These are phyloP conservation scores for Chaetorhynchus papuensis DNA, from an alignment of 2,113 vertebrate species.

Conservation along the genomic window DNA sequence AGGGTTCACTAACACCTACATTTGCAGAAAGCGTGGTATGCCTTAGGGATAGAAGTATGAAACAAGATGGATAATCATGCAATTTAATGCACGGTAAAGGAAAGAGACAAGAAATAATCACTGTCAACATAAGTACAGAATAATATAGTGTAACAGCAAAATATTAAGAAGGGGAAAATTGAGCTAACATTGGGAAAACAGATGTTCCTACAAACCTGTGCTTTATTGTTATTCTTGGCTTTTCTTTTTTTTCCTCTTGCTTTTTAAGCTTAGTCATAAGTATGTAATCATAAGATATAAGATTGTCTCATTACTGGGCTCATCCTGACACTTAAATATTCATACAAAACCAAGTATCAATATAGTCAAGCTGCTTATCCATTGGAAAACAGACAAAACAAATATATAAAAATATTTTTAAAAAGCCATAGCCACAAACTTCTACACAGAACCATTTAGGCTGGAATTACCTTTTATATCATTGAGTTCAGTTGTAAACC, in stretches of 20 bases:
- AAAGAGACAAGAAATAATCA: not conserved
- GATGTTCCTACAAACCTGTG: not conserved
- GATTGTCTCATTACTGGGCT: not conserved
- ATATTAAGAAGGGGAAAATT: not conserved
- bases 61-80: not conserved
- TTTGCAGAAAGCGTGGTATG: not conserved
- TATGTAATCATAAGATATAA: not conserved
- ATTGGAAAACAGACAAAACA: not conserved
- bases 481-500: not conserved
- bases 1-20: not conserved
- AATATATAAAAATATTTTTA: not conserved
- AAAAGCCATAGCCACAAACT: not conserved
- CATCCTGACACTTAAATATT: not conserved
- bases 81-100: not conserved
- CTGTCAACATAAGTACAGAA: not conserved
- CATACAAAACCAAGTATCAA: not conserved
- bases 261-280: not conserved
- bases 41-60: not conserved
- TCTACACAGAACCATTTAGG: not conserved
- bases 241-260: not conserved
- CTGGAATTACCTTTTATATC: not conserved
- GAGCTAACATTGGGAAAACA: not conserved
- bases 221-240: not conserved
- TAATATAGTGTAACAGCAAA: not conserved
- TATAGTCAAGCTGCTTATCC: not conserved